A percentile compares a stretch with the other conserved stretches of the same genome.
These are phyloP conservation scores for Trissoscelio sp. DNA, from an alignment of 2,888 invertebrate species.

Conservation along the genomic window DNA sequence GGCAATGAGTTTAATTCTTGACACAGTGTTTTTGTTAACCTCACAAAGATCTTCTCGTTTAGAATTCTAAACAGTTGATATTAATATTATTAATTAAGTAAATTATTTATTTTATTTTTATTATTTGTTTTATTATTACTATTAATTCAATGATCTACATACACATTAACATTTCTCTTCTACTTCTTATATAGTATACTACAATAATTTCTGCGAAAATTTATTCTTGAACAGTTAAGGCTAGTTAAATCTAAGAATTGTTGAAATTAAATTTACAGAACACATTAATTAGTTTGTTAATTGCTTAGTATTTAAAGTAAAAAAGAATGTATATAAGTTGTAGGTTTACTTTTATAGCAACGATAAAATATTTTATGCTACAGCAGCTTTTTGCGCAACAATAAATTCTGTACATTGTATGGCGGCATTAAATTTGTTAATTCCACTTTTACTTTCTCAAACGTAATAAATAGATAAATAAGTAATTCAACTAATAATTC, in stretches of 20 bases:
- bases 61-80: no score
- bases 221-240: not conserved
- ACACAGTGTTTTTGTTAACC: no score
- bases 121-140: no score
- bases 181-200: no score
- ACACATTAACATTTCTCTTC: no score
- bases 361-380: constrained; percentile 3
- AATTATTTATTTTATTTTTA: no score
- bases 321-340: not conserved
- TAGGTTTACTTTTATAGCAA: constrained; percentile 3
- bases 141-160: no score
- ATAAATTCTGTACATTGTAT: not conserved
- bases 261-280: not conserved
- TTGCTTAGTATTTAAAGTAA: not conserved
- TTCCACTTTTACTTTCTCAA: not conserved
- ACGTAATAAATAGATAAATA: not conserved
- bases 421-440: not conserved
- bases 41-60: no score
- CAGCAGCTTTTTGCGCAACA: not conserved
- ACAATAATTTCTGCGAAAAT: not conserved
- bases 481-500: no score
- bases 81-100: no score
- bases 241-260: not conserved
- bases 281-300: not conserved
- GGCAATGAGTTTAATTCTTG: no score